Percentiles rank a stretch among this genome's conserved stretches.
Evolutionary conservation across 1,140 invertebrate genomes (phyloP).

Genomic region (Drosophila ironensis): DNA sequence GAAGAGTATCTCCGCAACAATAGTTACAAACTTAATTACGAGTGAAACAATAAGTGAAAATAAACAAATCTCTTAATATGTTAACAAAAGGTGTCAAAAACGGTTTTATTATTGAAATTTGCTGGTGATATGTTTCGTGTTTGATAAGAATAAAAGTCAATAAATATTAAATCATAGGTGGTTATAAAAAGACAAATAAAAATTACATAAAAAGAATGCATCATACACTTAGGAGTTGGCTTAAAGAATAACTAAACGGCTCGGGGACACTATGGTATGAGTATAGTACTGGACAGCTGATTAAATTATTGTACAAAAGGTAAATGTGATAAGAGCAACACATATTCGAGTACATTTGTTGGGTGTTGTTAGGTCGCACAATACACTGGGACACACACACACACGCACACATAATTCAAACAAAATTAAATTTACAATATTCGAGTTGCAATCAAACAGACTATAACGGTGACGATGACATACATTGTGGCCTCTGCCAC

Average conservation of each 20-base stretch:
- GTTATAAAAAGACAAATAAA: constrained; percentile 40
- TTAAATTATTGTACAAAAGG: constrained; percentile 70
- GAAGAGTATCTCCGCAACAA: no score
- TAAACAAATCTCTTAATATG: constrained; percentile 1
- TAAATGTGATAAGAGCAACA: constrained; percentile 20
- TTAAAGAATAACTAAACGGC: constrained; percentile 39
- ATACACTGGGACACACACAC: constrained; percentile 42
- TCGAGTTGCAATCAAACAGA: constrained; percentile 2
- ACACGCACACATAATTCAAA: no score
- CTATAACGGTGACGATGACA: constrained; percentile 21
- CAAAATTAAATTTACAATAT: constrained; percentile 22
- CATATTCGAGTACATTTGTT: constrained; percentile 51
- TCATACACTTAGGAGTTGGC: constrained; percentile 24
- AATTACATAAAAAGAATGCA: constrained; percentile 16
- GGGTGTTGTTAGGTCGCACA: constrained; percentile 19
- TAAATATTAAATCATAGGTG: constrained; percentile 56
- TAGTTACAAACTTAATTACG: no score
- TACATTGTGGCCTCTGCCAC: constrained; percentile 14
- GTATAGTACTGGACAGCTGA: constrained; percentile 17
- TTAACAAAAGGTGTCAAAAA: constrained; percentile 64
- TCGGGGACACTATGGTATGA: constrained; percentile 1
- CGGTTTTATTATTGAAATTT: constrained; percentile 61
- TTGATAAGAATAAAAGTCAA: constrained; percentile 45
- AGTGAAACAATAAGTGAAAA: constrained; percentile 14
- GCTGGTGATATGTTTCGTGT: constrained; percentile 53